Conservation (phyloP, 1,140 invertebrate species). For the Habropoda laboriosa region DNA sequence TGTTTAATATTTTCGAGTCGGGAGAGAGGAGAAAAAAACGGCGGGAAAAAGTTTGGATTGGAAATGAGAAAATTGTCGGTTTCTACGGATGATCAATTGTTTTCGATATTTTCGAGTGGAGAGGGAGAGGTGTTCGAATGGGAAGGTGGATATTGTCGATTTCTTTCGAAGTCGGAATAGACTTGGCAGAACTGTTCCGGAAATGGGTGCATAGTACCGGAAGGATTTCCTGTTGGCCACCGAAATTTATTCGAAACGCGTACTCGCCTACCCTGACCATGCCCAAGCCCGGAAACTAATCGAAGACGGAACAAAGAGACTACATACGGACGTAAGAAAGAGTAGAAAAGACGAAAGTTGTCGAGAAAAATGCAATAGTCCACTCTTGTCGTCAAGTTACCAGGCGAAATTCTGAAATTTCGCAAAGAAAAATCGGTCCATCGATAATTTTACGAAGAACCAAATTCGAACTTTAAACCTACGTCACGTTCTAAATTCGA, state of each 20-base stretch:
- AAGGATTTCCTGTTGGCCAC: conserved; percentile 30
- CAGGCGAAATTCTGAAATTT: too few species aligned
- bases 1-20: too few species aligned
- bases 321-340: background rate
- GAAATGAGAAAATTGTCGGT: too few species aligned
- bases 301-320: conserved; percentile 39
- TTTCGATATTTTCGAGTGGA: too few species aligned
- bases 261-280: conserved; percentile 54
- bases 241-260: conserved; percentile 61
- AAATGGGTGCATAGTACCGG: conserved; percentile 45
- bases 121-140: too few species aligned
- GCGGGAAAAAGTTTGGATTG: background rate
- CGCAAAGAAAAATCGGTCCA: too few species aligned
- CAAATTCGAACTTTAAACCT: too few species aligned
- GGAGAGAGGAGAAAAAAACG: too few species aligned
- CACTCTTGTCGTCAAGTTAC: too few species aligned
- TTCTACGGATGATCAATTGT: too few species aligned
- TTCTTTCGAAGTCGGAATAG: background rate
- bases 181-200: conserved; percentile 30
- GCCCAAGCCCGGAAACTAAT: conserved; percentile 55
- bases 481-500: too few species aligned
- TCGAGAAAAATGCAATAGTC: background rate
- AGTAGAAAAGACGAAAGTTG: background rate
- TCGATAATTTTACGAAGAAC: too few species aligned
- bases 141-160: background rate